phyloP scores from a whole-genome alignment of 2,888 invertebrate species.

The Lasioglossum marginatum region DNA sequence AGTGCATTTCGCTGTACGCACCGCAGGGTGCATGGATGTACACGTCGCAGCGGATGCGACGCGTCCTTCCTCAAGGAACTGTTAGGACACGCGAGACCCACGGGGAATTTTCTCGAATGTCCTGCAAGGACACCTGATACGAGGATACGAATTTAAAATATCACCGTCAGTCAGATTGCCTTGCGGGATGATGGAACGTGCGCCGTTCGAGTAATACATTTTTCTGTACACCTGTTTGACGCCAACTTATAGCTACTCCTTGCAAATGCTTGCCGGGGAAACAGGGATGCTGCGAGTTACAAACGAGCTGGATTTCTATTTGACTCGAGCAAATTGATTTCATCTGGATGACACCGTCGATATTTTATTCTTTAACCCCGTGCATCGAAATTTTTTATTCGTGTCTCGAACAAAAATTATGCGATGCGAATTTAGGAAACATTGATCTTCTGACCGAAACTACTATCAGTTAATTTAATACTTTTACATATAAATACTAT shows the following conservation, averaged over 20 bases:
- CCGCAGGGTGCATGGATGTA: neutral
- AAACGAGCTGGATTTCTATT: neutral
- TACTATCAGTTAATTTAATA: neutral
- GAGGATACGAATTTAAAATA: constrained; percentile 53
- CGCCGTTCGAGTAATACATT: constrained; percentile 17
- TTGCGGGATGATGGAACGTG: constrained; percentile 19
- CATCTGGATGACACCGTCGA: neutral
- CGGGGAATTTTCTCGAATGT: constrained; percentile 48
- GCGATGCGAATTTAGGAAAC: neutral
- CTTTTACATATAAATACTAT: neutral
- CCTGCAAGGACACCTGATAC: constrained; percentile 29
- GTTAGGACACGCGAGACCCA: constrained; percentile 24
- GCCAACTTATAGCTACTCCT: neutral
- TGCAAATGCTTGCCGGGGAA: neutral
- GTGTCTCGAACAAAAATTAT: neutral
- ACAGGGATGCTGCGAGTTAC: neutral
- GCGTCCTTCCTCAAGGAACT: constrained; percentile 11
- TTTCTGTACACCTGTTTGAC: neutral
- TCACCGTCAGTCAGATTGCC: constrained; percentile 47
- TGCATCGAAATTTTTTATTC: neutral
- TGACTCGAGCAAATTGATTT: neutral
- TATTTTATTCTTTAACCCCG: neutral
- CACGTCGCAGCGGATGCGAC: constrained; percentile 13
- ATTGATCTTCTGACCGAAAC: neutral
- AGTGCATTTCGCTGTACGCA: constrained; percentile 19